These are phyloP conservation scores for Palythoa grandis DNA, from an alignment of 92 coral and sea anemone species.

Conservation along the genomic window DNA sequence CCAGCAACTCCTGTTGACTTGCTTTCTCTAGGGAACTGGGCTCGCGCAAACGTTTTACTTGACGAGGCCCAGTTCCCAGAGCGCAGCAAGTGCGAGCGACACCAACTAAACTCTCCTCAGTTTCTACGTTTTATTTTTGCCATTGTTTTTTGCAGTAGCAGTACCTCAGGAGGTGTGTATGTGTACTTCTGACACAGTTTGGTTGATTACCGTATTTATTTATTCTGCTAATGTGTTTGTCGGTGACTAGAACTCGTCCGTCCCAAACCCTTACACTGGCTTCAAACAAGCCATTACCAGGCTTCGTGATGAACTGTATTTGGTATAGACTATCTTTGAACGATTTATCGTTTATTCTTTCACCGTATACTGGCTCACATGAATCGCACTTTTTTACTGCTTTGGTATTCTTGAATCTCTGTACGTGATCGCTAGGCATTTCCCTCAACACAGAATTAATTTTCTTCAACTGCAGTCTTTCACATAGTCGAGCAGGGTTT, in stretches of 20 bases:
- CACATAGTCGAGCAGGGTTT: slow-evolving; percentile 46
- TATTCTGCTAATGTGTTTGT: slow-evolving; percentile 66
- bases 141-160: slow-evolving; percentile 62
- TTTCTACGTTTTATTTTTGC: not conserved
- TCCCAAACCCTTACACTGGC: slow-evolving; percentile 71
- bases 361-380: slow-evolving; percentile 61
- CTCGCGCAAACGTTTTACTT: not conserved
- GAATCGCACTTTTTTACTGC: slow-evolving; percentile 65
- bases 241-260: slow-evolving; percentile 47
- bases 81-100: not conserved
- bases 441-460: slow-evolving; percentile 72
- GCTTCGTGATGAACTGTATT: slow-evolving; percentile 76
- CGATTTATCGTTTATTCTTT: slow-evolving; percentile 59
- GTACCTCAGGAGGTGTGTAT: slow-evolving; percentile 71
- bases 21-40: not conserved
- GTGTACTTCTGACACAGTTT: slow-evolving; percentile 54
- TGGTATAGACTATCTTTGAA: slow-evolving; percentile 75
- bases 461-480: slow-evolving; percentile 53
- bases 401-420: slow-evolving; percentile 60
- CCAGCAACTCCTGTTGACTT: too few species aligned
- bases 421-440: slow-evolving; percentile 78
- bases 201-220: slow-evolving; percentile 73
- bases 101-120: not conserved
- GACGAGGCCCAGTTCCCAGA: not conserved
- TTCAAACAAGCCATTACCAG: slow-evolving; percentile 77